Percentiles rank a stretch among this genome's conserved stretches.
Evolutionary conservation across 2,888 invertebrate genomes (phyloP).

Genomic region (Parapristionchus giblindavisi): DNA sequence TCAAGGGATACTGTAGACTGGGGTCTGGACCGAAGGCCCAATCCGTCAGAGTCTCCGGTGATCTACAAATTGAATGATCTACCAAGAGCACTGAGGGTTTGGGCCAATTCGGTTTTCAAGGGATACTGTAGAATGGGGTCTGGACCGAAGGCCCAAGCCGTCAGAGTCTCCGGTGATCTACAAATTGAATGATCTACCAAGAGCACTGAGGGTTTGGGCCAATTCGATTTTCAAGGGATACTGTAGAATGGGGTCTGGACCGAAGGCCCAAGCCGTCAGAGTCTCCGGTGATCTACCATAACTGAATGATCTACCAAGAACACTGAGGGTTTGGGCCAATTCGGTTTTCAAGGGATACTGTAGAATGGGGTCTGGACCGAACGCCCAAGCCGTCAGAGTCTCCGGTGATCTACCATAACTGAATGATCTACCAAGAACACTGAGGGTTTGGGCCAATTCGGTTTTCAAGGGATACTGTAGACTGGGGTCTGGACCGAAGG

Average conservation of each 20-base stretch:
- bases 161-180: neutral
- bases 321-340: neutral
- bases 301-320: neutral
- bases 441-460: neutral
- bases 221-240: neutral
- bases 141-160: neutral
- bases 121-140: neutral
- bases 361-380: neutral
- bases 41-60: neutral
- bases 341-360: neutral
- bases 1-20: neutral
- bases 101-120: neutral
- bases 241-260: neutral
- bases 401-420: neutral
- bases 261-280: neutral
- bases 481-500: neutral
- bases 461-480: neutral
- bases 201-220: neutral
- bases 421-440: neutral
- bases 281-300: neutral
- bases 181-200: neutral
- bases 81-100: neutral
- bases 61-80: neutral
- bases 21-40: neutral
- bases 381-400: neutral